Evolutionary conservation across 2,113 vertebrate species (phyloP), one percentile per base, ranked within the genome.

Genomic region (Romanogobio albipinnatus): DNA sequence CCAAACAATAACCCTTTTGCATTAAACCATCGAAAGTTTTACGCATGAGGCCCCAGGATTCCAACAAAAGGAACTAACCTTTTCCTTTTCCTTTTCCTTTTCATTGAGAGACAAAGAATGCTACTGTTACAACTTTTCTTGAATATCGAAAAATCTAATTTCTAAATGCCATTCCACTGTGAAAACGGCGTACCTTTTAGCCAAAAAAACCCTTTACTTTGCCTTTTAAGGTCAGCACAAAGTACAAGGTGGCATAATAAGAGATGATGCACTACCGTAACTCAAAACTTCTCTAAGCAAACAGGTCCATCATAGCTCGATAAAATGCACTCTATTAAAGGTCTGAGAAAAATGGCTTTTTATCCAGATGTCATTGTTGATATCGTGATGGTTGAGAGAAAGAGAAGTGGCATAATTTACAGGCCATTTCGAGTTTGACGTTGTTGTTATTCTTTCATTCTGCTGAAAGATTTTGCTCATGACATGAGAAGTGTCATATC

Each of bases 321-420:
- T 45, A 62, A 79, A 79, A 45, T 19, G 58, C 77, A 47, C 58
- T 79, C 58, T 39, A 62, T 26, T 81, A 68, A 81, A 81, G 19
- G 24, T 13, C 62, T 36, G 61, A 66, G 78, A 11, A 29, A 66
- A 79, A 33, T 0, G 7, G n/a, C 56, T 26, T 59, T 56, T 56
- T 29, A 51, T 56, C 74, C 15, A 56, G 74, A 56, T 45, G 43
- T 73, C 70, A 73, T 24, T 11, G 0, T 43, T 24, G 49, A 56
- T 56, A 56, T 56, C 7, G 2, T 68, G 47, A 81, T 15, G 56
- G 26, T 61, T 81, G 5, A 53, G n/a, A 49, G 24, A 45, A 68
- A 66, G 17, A 68, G 61, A 81, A 81, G 79, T 68, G 62, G n/a
- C 17, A 33, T 64, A 47, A 33, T 53, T 51, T 51, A 68, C 26